These are phyloP conservation scores for Nebria salina DNA, from an alignment of 2,888 invertebrate genomes.

Conservation along the genomic window DNA sequence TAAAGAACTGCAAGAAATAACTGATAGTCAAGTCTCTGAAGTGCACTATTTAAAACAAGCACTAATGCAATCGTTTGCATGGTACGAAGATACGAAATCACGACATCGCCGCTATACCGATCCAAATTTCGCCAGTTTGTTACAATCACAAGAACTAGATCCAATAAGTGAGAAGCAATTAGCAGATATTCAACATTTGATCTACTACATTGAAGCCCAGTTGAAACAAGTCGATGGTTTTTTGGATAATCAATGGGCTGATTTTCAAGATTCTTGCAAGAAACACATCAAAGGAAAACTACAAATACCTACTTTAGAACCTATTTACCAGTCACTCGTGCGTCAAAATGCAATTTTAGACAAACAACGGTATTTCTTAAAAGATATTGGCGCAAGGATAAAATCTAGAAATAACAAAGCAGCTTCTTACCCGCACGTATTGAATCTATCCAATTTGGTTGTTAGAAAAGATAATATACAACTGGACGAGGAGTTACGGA, in stretches of 20 bases:
- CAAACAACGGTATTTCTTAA: conserved; percentile 63
- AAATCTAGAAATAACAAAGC: conserved; percentile 62
- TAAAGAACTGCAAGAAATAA: conserved; percentile 71
- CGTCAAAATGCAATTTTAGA: conserved; percentile 75
- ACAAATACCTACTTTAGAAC: conserved; percentile 77
- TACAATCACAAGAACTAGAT: conserved; percentile 66
- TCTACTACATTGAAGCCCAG: conserved; percentile 80
- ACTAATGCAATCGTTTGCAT: conserved; percentile 67
- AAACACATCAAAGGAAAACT: conserved; percentile 64
- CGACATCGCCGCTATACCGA: conserved; percentile 60
- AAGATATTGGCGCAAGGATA: conserved; percentile 57
- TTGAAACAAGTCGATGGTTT: conserved; percentile 76
- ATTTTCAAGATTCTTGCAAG: conserved; percentile 66
- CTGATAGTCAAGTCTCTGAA: conserved; percentile 69
- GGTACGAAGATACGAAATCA: conserved; percentile 68
- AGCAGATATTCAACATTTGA: conserved; percentile 73
- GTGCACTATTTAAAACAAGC: conserved; percentile 67
- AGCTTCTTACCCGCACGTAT: conserved; percentile 59
- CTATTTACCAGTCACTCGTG: conserved; percentile 81
- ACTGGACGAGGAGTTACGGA: conserved; percentile 60
- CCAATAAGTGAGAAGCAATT: conserved; percentile 75
- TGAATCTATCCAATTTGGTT: conserved; percentile 48
- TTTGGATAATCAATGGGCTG: conserved; percentile 82
- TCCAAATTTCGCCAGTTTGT: conserved; percentile 55
- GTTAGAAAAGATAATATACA: conserved; percentile 30